These are phyloP conservation scores for Ceratina calcarata DNA, from an alignment of 1,140 invertebrate genomes.

Conservation along the genomic window DNA sequence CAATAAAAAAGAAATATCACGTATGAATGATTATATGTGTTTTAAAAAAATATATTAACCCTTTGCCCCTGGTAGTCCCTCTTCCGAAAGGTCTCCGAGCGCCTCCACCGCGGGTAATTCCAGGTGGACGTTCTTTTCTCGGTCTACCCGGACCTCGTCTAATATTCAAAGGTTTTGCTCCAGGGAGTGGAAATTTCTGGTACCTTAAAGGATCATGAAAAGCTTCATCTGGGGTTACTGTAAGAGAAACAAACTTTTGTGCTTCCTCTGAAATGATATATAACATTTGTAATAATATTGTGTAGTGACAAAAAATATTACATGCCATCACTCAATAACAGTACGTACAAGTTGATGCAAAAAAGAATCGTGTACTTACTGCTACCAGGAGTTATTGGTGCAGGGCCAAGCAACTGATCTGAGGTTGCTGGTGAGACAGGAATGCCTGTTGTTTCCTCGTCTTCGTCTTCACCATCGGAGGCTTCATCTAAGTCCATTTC, in stretches of 20 bases:
- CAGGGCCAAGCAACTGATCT: slow-evolving; percentile 75
- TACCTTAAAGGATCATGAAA: slow-evolving; percentile 77
- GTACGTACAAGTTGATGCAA: slow-evolving; percentile 5
- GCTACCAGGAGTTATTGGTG: slow-evolving; percentile 70
- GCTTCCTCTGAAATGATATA: slow-evolving; percentile 36
- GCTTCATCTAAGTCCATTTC: slow-evolving; percentile 80
- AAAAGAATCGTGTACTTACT: slow-evolving; percentile 59
- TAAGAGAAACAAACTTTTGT: slow-evolving; percentile 52
- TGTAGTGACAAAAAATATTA: not conserved
- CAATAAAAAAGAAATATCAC: too few relatives aligned
- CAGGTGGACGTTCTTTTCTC: slow-evolving; percentile 83
- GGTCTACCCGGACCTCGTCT: slow-evolving; percentile 87
- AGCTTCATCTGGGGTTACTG: slow-evolving; percentile 77
- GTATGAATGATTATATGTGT: not conserved
- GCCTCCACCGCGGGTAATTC: slow-evolving; percentile 70
- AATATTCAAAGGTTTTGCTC: slow-evolving; percentile 83
- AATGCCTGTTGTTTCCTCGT: slow-evolving; percentile 77
- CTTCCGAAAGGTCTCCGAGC: slow-evolving; percentile 75
- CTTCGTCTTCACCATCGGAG: slow-evolving; percentile 78
- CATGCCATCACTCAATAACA: not conserved
- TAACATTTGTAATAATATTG: slow-evolving; percentile 35
- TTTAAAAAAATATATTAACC: slow-evolving; percentile 56
- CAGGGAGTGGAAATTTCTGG: slow-evolving; percentile 78
- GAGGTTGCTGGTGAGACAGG: slow-evolving; percentile 77
- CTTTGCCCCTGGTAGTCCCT: slow-evolving; percentile 76